Evolutionary conservation across 2,113 vertebrate species (phyloP).

Genomic region (Danionella cerebrum): DNA sequence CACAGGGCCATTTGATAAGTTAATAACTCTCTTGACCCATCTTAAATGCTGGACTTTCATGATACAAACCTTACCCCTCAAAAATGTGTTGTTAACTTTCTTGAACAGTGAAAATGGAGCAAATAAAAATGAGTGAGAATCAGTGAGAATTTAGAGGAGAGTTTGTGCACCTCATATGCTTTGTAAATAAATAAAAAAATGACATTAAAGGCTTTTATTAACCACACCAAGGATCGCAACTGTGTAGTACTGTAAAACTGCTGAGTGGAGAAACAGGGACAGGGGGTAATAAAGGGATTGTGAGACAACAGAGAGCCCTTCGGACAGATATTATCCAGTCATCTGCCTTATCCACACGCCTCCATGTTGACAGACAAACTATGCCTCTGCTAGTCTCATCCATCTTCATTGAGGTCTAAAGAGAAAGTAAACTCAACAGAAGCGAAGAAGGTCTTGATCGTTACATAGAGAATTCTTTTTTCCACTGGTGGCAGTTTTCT

Average conservation of each 20-base stretch:
- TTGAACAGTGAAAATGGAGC: no score
- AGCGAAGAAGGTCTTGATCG: slow-evolving; percentile 65
- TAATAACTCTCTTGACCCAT: neutral
- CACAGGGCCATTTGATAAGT: neutral
- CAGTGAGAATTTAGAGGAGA: no score
- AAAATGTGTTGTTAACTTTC: neutral
- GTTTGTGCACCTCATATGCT: neutral
- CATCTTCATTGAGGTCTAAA: slow-evolving; percentile 64
- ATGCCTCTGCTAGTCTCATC: slow-evolving; percentile 60
- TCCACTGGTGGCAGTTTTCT: slow-evolving; percentile 17
- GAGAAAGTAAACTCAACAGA: slow-evolving; percentile 58
- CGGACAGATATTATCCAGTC: slow-evolving; percentile 65
- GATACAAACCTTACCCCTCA: no score
- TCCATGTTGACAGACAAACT: slow-evolving; percentile 67
- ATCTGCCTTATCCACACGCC: slow-evolving; percentile 55
- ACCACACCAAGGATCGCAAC: no score
- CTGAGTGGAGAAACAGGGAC: neutral
- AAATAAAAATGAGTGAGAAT: no score
- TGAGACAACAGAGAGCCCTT: slow-evolving; percentile 32
- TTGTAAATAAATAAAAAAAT: neutral
- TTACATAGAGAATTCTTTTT: slow-evolving; percentile 46
- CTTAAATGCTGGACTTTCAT: slow-evolving; percentile 3
- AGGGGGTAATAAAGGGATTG: no score
- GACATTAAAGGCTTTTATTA: no score
- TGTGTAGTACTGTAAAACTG: no score